Evolutionary conservation across 2,797 vertebrate genomes (phyloP), one percentile per base, ranked within the genome.

Genomic region (Petrocephalus sullivani): DNA sequence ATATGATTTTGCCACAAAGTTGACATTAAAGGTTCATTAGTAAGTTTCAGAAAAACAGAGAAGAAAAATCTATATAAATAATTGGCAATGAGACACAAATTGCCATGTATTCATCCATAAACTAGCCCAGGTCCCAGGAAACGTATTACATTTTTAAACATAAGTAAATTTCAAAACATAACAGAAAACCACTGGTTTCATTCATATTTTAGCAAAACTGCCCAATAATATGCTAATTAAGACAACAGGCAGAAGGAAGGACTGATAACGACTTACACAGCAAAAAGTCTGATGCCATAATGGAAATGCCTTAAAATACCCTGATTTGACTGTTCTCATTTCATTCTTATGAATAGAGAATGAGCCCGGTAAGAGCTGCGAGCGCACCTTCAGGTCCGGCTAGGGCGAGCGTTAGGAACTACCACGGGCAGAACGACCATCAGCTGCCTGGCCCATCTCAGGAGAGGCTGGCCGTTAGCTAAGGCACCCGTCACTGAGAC

Each of bases 221-320:
- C 81, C 46, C 10, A 54, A 12, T 51, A 84, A 84, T 10, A 53
- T 12, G n/a, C n/a, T 54, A 84, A 53, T 53, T 23, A 84, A 53
- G 9, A 56, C 23, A 53, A 54, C 1, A 9, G 46, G 61, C 21
- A 23, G 37, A 83, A 12, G 19, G 23, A 21, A 81, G 75, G 16
- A 81, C 2, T 1, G 41, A 21, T 49, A 49, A 49, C 5, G 46
- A 78, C 19, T 28, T 81, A 19, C 8, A 49, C 14, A 81, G 75
- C 75, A 49, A n/a, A 21, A 81, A 81, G 75, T 49, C 8, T 21
- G 75, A 21, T 49, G 75, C 49, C 19, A 46, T 81, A 49, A 81
- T 81, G 41, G 41, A 81, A 81, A 81, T 81, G 75, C 7, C 75
- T 81, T 81, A n/a, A 81, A 81, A 81, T 81, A 81, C 75, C 75